Percentiles rank a stretch among this genome's conserved stretches.
These are phyloP conservation scores for Zaprionus bogoriensis DNA, from an alignment of 2,888 invertebrate genomes.

Conservation along the genomic window DNA sequence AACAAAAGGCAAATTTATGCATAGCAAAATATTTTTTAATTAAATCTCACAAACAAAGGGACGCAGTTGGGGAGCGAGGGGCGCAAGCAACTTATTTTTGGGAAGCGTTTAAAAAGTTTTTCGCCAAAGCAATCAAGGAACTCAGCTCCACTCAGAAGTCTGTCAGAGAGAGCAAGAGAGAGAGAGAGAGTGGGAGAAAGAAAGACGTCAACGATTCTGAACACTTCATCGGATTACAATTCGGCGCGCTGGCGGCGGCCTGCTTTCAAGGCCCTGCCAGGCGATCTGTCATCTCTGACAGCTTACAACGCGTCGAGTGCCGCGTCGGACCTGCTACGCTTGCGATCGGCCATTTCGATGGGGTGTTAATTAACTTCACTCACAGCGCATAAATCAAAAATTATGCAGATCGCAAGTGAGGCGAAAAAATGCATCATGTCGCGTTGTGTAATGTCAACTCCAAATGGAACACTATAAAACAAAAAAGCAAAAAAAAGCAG, in stretches of 20 bases:
- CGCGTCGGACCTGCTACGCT: background rate
- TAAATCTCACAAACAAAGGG: constrained; percentile 65
- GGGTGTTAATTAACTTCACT: constrained; percentile 61
- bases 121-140: constrained; percentile 36
- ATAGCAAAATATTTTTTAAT: constrained; percentile 72
- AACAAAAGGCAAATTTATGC: constrained; percentile 74
- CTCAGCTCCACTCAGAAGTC: constrained; percentile 16
- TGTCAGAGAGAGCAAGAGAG: background rate
- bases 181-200: constrained; percentile 13
- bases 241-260: constrained; percentile 14
- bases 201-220: constrained; percentile 46
- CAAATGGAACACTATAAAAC: constrained; percentile 19
- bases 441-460: constrained; percentile 31
- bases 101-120: constrained; percentile 29
- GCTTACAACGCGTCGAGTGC: constrained; percentile 52
- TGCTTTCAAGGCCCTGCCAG: constrained; percentile 47
- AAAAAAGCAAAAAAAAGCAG: constrained; percentile 67
- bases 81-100: constrained; percentile 15
- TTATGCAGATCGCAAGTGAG: constrained; percentile 49
- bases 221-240: constrained; percentile 56
- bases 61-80: background rate
- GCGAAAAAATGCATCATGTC: constrained; percentile 51
- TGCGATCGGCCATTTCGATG: constrained; percentile 17
- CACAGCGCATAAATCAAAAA: constrained; percentile 64
- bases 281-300: constrained; percentile 74